Percentiles rank a stretch among this genome's conserved stretches.
phyloP scores from a whole-genome alignment of 1,140 invertebrate species.

The Drosophila bifasciata region DNA sequence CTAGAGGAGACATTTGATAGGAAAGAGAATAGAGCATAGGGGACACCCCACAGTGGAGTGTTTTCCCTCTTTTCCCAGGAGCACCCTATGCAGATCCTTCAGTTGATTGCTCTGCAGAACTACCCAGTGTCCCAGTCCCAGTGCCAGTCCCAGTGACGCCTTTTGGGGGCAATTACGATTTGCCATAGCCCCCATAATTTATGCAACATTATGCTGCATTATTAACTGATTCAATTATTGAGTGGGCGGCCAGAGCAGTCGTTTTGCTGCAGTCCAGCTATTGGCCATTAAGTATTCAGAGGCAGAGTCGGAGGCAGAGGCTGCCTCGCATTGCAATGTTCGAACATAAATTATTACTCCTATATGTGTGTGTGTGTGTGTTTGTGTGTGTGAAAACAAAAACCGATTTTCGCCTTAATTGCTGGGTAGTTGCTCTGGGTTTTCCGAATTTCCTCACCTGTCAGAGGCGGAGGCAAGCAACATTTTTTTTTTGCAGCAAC shows the following conservation, averaged over 20 bases:
- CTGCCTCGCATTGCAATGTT: too few species aligned
- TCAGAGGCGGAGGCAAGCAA: neutral
- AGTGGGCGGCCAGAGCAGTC: constrained; percentile 8
- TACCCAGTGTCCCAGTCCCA: constrained; percentile 12
- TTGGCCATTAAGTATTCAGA: constrained; percentile 43
- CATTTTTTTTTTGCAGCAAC: too few species aligned
- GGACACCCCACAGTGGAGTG: too few species aligned
- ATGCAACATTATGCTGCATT: constrained; percentile 55
- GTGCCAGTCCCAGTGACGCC: neutral
- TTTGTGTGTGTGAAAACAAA: constrained; percentile 24
- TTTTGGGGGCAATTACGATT: constrained; percentile 36
- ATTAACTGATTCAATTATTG: constrained; percentile 61
- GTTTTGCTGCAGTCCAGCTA: constrained; percentile 4
- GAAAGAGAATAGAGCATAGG: too few species aligned
- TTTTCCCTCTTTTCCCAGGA: too few species aligned
- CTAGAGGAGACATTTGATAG: too few species aligned
- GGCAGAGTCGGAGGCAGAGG: too few species aligned
- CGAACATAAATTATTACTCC: too few species aligned
- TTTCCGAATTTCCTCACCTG: constrained; percentile 34
- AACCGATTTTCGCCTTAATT: constrained; percentile 47
- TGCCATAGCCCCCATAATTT: constrained; percentile 46
- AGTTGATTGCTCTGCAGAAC: neutral
- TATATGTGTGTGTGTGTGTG: neutral
- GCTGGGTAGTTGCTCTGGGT: constrained; percentile 11
- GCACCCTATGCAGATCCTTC: neutral